phyloP scores from a whole-genome alignment of 2,113 vertebrate genomes.

The Trinectes maculatus region DNA sequence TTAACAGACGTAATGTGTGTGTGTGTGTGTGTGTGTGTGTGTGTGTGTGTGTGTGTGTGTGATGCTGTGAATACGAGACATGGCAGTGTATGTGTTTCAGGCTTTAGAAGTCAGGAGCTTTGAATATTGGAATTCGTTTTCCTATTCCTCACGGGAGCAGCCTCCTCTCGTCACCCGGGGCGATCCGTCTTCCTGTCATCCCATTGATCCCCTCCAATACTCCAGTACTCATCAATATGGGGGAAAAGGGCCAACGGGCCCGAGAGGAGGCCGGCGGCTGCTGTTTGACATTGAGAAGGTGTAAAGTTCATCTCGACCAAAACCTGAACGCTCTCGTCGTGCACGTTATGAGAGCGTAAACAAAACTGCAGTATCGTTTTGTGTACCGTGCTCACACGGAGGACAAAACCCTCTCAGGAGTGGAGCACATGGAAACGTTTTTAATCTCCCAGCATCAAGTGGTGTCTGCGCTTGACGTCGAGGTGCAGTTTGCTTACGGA shows the following conservation, averaged over 20 bases:
- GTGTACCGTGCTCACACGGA: constrained; percentile 35
- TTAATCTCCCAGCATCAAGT: constrained; percentile 56
- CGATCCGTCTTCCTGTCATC: constrained; percentile 78
- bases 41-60: constrained; percentile 6
- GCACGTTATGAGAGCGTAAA: constrained; percentile 43
- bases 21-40: neutral
- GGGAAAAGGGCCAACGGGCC: constrained; percentile 56
- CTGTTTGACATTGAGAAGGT: constrained; percentile 67
- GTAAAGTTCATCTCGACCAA: constrained; percentile 46
- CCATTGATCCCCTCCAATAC: constrained; percentile 72
- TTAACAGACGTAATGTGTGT: constrained; percentile 29
- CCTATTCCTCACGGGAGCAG: constrained; percentile 42
- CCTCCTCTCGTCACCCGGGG: constrained; percentile 49
- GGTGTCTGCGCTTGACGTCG: constrained; percentile 42
- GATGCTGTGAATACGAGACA: constrained; percentile 18
- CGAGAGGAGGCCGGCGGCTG: constrained; percentile 34
- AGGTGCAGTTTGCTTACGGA: constrained; percentile 35
- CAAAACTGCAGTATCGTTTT: constrained; percentile 44
- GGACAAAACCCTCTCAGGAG: constrained; percentile 40
- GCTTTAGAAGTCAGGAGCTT: constrained; percentile 30
- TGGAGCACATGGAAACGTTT: constrained; percentile 47
- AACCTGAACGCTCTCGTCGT: too few species aligned
- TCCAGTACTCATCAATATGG: constrained; percentile 75
- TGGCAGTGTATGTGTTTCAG: constrained; percentile 9
- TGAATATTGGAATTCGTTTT: constrained; percentile 67